Evolutionary conservation across 2,797 vertebrate genomes (phyloP), one percentile per base, ranked within the genome.

Genomic region (Macropodus opercularis): DNA sequence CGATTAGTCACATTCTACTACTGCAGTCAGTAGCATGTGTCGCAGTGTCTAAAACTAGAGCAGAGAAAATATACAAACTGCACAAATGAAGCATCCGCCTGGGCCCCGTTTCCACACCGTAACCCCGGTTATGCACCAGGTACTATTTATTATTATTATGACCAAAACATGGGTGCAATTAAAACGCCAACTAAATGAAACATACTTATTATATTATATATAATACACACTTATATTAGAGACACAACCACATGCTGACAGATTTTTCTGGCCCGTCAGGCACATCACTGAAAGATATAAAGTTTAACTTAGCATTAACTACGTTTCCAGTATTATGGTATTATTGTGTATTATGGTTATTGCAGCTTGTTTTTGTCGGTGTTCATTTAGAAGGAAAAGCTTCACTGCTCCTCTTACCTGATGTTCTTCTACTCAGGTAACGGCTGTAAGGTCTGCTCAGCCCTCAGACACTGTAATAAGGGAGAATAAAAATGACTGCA

Each of bases 391-490:
- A 23, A 32, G 43, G n/a, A 49, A 46, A 59, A 31, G 19, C 11
- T 19, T 21, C 2, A 43, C 32, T 53, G 18, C 32, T 79, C n/a
- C 14, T 77, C 82, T 87, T 83, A 89, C 84, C 84, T 87, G 77
- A 32, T 69, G 7, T 69, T 79, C 56, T 77, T 75, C 49, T 47
- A 72, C 27, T 65, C 42, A 48, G 50, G 62, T 63, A 63, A 62
- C 60, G 39, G 73, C 46, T 72, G 69, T 67, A 34, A 59, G 48
- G 32, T 55, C 60, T 39, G 32, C 34, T 74, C 66, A 59, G 44
- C 76, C 72, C 24, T 48, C 29, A 60, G 50, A 52, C 15, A 67
- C 63, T 79, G 75, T 46, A 50, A 77, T 53, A 29, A 26, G 17
- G 57, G 63, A 13, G 57, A 8, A 48, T 47, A 39, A 39, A 42